Percentiles rank a stretch among this genome's conserved stretches.
phyloP scores from a whole-genome alignment of 2,797 vertebrate genomes.

The Schizothorax lantsangensis region DNA sequence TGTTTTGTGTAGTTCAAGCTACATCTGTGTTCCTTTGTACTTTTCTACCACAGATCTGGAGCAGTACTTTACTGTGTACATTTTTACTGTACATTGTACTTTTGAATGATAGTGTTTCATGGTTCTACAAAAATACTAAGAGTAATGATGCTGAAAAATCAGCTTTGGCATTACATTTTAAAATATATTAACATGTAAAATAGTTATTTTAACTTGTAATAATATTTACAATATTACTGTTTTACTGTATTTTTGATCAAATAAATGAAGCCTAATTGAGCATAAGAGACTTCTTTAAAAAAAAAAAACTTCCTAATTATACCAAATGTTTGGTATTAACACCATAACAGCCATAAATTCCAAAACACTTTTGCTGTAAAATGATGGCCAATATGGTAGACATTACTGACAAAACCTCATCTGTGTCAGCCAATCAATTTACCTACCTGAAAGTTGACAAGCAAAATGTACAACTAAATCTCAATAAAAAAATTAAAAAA shows the following conservation, averaged over 20 bases:
- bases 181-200: background rate
- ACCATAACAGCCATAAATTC: background rate
- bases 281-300: too few species aligned
- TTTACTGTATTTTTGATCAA: background rate
- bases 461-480: background rate
- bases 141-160: background rate
- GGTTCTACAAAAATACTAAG: background rate
- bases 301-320: background rate
- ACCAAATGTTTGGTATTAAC: background rate
- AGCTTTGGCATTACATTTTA: background rate
- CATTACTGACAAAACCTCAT: background rate
- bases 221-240: background rate
- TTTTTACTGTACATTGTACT: background rate
- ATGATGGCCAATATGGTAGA: background rate
- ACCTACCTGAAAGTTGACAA: background rate
- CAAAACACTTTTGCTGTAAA: background rate
- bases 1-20: background rate
- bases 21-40: background rate
- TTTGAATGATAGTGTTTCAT: background rate
- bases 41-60: background rate
- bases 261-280: background rate
- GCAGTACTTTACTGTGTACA: background rate
- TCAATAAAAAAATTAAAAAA: background rate
- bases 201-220: background rate
- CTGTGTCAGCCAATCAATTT: background rate